Evolutionary conservation across 2,113 vertebrate species (phyloP), one percentile per base, ranked within the genome.

Genomic region (Tetraodon nigroviridis): DNA sequence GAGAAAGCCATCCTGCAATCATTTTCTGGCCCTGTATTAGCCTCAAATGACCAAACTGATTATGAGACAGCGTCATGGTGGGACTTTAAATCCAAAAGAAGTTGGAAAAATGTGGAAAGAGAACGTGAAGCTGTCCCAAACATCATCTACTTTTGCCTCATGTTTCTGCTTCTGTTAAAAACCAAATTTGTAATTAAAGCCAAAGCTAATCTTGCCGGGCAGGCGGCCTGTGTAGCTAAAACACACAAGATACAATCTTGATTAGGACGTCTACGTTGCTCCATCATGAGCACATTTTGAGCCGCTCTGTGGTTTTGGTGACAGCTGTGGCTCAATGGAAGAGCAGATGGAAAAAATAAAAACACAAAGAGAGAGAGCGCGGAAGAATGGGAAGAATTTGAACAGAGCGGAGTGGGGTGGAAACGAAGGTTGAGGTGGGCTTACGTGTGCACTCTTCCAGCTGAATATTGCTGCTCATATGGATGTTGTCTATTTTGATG

Each of bases 401-500:
- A 22, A 50, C 48, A 18, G 18, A 11, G 16, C 37, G 48, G 50
- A 17, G 11, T 20, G 16, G 51, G 48, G 19, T n/a, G 37, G 49
- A 49, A 16, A 66, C 27, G 47, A 46, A 19, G 46, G 41, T 8
- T 24, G 19, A 32, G 16, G 17, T 11, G 12, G 20, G 94, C 97
- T 16, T 93, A 99, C 97, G 93, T 86, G 94, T 94, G 63, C 96
- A 98, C 78, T 92, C 91, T 75, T 96, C 93, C 88, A 95, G 86
- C 0, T 95, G 92, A 41, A 94, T 87, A 49, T 91, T 94, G 0
- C 89, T 92, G 88, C 92, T 95, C 32, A 99, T 92, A 78, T 93
- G 92, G 71, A 99, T 93, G 88, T 97, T 94, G 74, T 98, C 95
- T 5, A 99, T 91, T 77, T 94, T 91, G 27, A 99, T 93, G 82